Evolutionary conservation across 1,140 invertebrate species (phyloP).

Genomic region (Brachionus calyciflorus): DNA sequence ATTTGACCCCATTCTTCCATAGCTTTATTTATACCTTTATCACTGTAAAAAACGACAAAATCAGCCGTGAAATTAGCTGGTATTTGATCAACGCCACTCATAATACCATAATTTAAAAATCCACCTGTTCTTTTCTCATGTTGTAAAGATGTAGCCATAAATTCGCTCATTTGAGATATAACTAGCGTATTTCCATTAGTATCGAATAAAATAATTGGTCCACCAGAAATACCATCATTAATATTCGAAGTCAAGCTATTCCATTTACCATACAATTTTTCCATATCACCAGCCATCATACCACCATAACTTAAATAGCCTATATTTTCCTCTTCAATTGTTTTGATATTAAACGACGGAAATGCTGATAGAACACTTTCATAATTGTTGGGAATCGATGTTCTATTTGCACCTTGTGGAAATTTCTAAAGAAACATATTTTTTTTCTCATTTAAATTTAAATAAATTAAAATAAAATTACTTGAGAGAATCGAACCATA

Average conservation of each 20-base stretch:
- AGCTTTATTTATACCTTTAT: constrained; percentile 52
- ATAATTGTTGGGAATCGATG: neutral
- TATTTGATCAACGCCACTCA: constrained; percentile 51
- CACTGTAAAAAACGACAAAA: constrained; percentile 50
- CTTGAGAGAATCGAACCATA: constrained; percentile 41
- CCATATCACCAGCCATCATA: constrained; percentile 46
- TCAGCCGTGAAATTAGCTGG: constrained; percentile 50
- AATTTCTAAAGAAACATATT: constrained; percentile 8
- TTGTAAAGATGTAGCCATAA: constrained; percentile 46
- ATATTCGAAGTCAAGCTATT: neutral
- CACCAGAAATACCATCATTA: constrained; percentile 23
- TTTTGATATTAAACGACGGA: constrained; percentile 34
- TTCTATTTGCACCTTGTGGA: constrained; percentile 10
- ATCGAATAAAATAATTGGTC: constrained; percentile 36
- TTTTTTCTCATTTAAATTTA: neutral
- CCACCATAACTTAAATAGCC: constrained; percentile 43
- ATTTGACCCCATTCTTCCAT: constrained; percentile 51
- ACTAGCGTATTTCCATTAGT: constrained; percentile 8
- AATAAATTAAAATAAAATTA: neutral
- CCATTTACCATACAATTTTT: constrained; percentile 42
- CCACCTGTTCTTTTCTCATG: constrained; percentile 10
- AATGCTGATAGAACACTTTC: constrained; percentile 36
- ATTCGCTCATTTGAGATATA: constrained; percentile 42
- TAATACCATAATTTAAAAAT: constrained; percentile 50
- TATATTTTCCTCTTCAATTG: neutral